Conservation (phyloP, 1,140 invertebrate genomes). For the Drosophila triauraria region DNA sequence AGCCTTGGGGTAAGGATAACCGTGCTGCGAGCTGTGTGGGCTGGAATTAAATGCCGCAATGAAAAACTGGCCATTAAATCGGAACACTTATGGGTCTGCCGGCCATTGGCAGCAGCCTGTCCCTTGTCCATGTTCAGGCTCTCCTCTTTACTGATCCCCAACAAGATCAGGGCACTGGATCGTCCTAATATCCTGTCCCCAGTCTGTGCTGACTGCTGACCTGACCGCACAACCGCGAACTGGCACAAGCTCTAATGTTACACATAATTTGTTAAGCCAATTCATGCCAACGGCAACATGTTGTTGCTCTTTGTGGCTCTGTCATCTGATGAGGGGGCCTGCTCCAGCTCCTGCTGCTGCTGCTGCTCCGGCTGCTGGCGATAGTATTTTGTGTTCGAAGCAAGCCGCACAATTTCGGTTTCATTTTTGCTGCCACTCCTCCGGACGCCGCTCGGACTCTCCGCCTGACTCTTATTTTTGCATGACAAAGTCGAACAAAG, state of each 20-base stretch:
- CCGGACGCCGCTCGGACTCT: background rate
- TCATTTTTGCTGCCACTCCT: conserved; percentile 22
- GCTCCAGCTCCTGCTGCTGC: background rate
- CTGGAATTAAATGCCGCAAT: conserved; percentile 20
- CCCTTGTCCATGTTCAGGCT: background rate
- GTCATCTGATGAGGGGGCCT: conserved; percentile 14
- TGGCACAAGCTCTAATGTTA: conserved; percentile 35
- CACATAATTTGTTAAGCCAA: conserved; percentile 63
- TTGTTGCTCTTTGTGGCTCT: conserved; percentile 52
- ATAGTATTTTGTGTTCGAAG: conserved; percentile 44
- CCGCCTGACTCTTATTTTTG: conserved; percentile 21
- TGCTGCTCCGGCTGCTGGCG: conserved; percentile 19
- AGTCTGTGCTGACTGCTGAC: background rate
- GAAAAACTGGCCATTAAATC: conserved; percentile 38
- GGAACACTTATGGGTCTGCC: conserved; percentile 37
- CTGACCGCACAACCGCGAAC: conserved; percentile 18
- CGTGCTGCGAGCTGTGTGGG: background rate
- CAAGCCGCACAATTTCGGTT: conserved; percentile 71
- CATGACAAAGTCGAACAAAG: conserved; percentile 47
- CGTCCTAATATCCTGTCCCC: no score
- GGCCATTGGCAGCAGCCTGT: conserved; percentile 8
- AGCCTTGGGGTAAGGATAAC: conserved; percentile 2
- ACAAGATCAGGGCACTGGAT: background rate
- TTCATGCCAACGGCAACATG: conserved; percentile 60
- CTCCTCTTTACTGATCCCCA: background rate